These are phyloP conservation scores for Danio kyathit DNA, from an alignment of 2,797 vertebrate species.

Conservation along the genomic window DNA sequence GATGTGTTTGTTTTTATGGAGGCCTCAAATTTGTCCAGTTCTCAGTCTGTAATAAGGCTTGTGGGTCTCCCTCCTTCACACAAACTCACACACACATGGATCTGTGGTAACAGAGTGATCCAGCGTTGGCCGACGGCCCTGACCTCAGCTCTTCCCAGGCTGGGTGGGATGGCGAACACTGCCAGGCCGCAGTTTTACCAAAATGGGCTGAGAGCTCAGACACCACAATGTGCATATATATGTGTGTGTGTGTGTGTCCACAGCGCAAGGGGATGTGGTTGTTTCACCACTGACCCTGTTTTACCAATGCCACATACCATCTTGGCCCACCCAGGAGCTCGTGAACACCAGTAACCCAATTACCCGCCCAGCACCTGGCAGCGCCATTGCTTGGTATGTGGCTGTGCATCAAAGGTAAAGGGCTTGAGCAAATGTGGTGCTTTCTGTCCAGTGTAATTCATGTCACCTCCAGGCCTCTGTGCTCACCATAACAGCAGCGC, in stretches of 20 bases:
- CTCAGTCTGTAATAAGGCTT: slow-evolving; percentile 79
- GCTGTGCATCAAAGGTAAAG: slow-evolving; percentile 49
- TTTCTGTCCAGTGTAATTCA: slow-evolving; percentile 71
- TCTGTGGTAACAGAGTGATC: slow-evolving; percentile 81
- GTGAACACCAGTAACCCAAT: slow-evolving; percentile 60
- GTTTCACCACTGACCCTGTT: slow-evolving; percentile 72
- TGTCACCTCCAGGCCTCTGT: slow-evolving; percentile 61
- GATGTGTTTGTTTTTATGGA: slow-evolving; percentile 70
- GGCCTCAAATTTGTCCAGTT: slow-evolving; percentile 77
- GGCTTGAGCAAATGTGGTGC: slow-evolving; percentile 64
- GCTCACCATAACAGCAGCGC: slow-evolving; percentile 68
- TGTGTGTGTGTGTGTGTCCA: slow-evolving; percentile 58
- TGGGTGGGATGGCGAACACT: slow-evolving; percentile 80
- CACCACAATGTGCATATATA: slow-evolving; percentile 65
- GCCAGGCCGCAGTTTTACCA: slow-evolving; percentile 64
- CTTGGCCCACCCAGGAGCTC: slow-evolving; percentile 62
- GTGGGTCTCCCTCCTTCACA: slow-evolving; percentile 70
- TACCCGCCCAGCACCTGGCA: slow-evolving; percentile 54
- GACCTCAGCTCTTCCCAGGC: slow-evolving; percentile 83
- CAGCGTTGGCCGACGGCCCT: slow-evolving; percentile 75
- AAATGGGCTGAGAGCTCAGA: slow-evolving; percentile 63
- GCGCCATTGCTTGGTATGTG: slow-evolving; percentile 32
- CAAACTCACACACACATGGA: slow-evolving; percentile 67
- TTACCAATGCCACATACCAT: slow-evolving; percentile 68
- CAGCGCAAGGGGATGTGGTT: slow-evolving; percentile 72